Base-by-base conservation (phyloP, 2,888 invertebrate species). In the Agrochola circellaris region DNA sequence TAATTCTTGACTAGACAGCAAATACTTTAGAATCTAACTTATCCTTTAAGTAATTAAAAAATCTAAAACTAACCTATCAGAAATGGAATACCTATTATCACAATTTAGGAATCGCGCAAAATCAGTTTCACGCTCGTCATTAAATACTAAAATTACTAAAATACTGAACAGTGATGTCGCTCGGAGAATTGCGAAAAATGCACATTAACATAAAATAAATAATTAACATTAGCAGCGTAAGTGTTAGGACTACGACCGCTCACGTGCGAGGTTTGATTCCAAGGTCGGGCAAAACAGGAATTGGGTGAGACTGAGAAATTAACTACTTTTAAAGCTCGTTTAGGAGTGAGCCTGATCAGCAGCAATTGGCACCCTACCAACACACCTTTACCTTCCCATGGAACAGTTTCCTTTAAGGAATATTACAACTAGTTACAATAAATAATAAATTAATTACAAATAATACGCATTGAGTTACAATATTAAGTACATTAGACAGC, bases 71-170 rank as follows among this genome's bases (percentile, higher is more conserved):
- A 80, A 73, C 74, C 75, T 86, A 84, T 84, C 69, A 90, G 90
- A 92, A 92, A 92, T 94, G 92, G 93, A 95, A 94, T 93, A 93
- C 91, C 92, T 93, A 93, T 85, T 96, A 96, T 96, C 96, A 96
- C 96, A 96, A 94, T 94, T 94, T 95, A 96, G 96, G 96, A 96
- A 96, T 95, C 90, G 93, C 96, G 95, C 87, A 92, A 90, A 88
- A 30, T 88, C 70, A 65, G 56, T 15, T 87, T 89, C 89, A 92
- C 95, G 95, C 93, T 58, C 78, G 82, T 86, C 65, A 78, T 81
- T 75, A 77, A 73, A 83, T 48, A 79, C 79, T 89, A 83, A 75
- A 68, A 70, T 71, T 84, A 86, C 73, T 81, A 79, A 83, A 81
- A 87, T 81, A 84, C 81, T 85, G 88, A 87, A 85, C 76, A 77